phyloP scores from a whole-genome alignment of 2,888 invertebrate species.

The Nycteola revayana region DNA sequence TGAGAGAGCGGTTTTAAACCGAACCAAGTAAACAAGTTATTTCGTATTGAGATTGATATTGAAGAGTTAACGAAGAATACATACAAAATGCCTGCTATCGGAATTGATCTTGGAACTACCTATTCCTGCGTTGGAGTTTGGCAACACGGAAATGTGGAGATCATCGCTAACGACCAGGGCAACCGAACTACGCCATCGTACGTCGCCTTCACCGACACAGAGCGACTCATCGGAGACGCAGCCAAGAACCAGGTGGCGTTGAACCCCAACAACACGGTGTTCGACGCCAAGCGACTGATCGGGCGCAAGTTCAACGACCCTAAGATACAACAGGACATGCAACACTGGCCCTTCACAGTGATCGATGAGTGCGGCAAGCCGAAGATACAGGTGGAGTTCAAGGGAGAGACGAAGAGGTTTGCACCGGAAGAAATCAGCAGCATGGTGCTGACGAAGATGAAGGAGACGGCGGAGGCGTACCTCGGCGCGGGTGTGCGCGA shows the following conservation, averaged over 20 bases:
- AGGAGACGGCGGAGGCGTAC: constrained; percentile 88
- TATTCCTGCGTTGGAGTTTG: constrained; percentile 94
- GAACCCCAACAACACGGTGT: constrained; percentile 89
- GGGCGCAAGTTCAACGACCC: constrained; percentile 89
- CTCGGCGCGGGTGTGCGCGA: constrained; percentile 85
- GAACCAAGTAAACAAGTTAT: background rate
- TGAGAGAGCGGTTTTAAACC: background rate
- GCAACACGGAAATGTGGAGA: constrained; percentile 90
- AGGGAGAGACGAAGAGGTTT: constrained; percentile 84
- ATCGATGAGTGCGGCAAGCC: constrained; percentile 85
- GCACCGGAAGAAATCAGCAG: constrained; percentile 88
- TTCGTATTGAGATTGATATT: background rate
- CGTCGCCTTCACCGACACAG: constrained; percentile 93
- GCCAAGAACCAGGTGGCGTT: constrained; percentile 92
- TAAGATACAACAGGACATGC: constrained; percentile 89
- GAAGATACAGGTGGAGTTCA: constrained; percentile 85
- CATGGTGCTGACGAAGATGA: constrained; percentile 81
- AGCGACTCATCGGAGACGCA: constrained; percentile 92
- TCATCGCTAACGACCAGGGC: constrained; percentile 94
- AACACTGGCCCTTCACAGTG: constrained; percentile 92
- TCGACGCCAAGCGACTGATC: constrained; percentile 88
- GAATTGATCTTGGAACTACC: constrained; percentile 90
- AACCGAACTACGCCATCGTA: constrained; percentile 94
- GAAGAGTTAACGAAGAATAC: background rate
- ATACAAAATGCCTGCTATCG: constrained; percentile 60